Conservation (phyloP, 2,113 vertebrate genomes). For the Brachypodius melanocephalos region DNA sequence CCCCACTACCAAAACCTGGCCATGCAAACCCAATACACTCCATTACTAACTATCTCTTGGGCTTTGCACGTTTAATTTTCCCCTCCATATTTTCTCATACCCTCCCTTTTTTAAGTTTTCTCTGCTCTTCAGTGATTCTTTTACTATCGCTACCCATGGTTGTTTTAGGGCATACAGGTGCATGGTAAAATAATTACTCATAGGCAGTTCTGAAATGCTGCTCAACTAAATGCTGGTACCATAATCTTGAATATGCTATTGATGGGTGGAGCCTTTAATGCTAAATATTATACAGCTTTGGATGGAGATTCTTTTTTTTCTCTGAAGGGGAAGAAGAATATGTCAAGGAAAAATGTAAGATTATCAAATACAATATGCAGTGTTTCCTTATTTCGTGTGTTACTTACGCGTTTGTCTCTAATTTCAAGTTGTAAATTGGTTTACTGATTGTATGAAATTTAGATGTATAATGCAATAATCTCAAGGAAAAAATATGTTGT, state of each 20-base stretch:
- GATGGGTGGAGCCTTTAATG: not conserved
- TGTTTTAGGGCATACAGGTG: not conserved
- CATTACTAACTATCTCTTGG: not conserved
- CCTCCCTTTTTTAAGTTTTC: not conserved
- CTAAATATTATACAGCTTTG: not conserved
- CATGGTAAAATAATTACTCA: not conserved
- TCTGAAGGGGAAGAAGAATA: not conserved
- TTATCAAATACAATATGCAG: not conserved
- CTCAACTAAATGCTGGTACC: not conserved
- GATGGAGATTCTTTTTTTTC: not conserved
- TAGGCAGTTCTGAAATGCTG: not conserved
- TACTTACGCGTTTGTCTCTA: not conserved
- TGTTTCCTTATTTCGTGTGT: not conserved
- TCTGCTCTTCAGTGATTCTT: not conserved
- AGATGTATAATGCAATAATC: not conserved
- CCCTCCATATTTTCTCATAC: not conserved
- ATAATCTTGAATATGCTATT: not conserved
- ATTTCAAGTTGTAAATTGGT: not conserved
- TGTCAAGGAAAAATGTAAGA: not conserved
- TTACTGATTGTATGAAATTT: not conserved
- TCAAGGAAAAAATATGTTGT: not conserved
- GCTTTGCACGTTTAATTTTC: not conserved
- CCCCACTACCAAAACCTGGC: not conserved
- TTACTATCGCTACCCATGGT: not conserved
- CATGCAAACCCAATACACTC: not conserved